Conservation (phyloP, 2,113 vertebrate genomes). For the Xiphophorus maculatus region DNA sequence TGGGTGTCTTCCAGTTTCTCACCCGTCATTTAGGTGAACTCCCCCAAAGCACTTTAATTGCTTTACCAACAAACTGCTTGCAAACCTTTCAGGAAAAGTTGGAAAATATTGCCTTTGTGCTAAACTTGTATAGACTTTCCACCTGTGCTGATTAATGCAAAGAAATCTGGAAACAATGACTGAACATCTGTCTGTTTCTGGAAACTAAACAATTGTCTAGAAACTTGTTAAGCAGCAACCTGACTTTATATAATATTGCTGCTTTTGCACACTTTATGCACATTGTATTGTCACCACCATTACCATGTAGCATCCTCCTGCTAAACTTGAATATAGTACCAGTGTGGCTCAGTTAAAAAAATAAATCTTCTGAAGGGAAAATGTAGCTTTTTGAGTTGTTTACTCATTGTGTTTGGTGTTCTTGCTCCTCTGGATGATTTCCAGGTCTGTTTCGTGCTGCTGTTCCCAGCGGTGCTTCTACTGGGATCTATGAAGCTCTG, state of each 20-base stretch:
- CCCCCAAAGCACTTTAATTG: background rate
- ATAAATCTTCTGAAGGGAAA: background rate
- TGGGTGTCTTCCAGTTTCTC: background rate
- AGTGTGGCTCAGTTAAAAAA: background rate
- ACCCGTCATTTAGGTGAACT: background rate
- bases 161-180: background rate
- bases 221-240: background rate
- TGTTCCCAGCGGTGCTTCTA: slow-evolving; percentile 95
- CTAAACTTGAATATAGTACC: background rate
- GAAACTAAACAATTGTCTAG: background rate
- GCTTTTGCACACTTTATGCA: background rate
- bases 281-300: background rate
- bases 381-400: background rate
- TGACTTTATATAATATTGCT: background rate
- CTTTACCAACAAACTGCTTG: background rate
- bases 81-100: background rate
- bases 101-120: background rate
- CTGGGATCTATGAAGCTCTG: slow-evolving; percentile 95
- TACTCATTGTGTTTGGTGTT: background rate
- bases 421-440: slow-evolving; percentile 6
- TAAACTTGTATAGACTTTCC: background rate
- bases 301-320: background rate
- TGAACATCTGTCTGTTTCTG: background rate
- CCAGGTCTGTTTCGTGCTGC: slow-evolving; percentile 94
- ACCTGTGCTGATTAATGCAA: background rate